Base-by-base conservation (phyloP, 2,113 vertebrate genomes). In the Aramus guarauna region DNA sequence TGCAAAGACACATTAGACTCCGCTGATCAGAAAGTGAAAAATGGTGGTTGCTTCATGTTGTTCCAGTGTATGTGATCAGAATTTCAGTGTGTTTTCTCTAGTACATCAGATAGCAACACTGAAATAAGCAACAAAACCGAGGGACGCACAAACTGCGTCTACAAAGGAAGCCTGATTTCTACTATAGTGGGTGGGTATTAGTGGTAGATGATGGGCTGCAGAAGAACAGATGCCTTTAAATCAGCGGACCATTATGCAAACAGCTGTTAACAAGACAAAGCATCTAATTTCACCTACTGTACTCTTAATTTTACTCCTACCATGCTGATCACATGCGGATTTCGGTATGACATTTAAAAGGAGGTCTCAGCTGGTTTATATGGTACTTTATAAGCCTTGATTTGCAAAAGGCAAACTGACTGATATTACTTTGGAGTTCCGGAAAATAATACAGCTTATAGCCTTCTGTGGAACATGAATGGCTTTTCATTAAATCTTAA, bases 201-300 rank as follows among this genome's bases (percentile, higher is more conserved):
- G 55, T 29, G 19, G 66, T 36, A 71, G 64, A 66, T 88, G 48
- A 72, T 52, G 86, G 69, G 75, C 73, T 93, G 64, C 63, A 82
- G 50, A 92, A 88, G 55, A 86, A 79, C 55, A 87, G 53, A 73
- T 68, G 81, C 67, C 53, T 94, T 92, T 77, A 84, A 85, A 92
- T 90, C 58, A 87, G 71, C 50, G 50, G 88, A 79, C 13, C 71
- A 77, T 76, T 89, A 50, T 55, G 52, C 32, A 72, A 97, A 72
- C 66, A 96, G 73, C 85, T 92, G 60, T 58, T 85, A 91, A 60
- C 62, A 69, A 93, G 96, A 88, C 39, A 89, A 85, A 83, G 59
- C 30, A 80, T 47, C 69, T 90, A 15, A 93, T 94, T 96, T 69
- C 34, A 27, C 63, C 41, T 36, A 53, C 79, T 88, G 55, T 74